phyloP scores from a whole-genome alignment of 2,888 invertebrate genomes.

The Trissolcus brochymenae region DNA sequence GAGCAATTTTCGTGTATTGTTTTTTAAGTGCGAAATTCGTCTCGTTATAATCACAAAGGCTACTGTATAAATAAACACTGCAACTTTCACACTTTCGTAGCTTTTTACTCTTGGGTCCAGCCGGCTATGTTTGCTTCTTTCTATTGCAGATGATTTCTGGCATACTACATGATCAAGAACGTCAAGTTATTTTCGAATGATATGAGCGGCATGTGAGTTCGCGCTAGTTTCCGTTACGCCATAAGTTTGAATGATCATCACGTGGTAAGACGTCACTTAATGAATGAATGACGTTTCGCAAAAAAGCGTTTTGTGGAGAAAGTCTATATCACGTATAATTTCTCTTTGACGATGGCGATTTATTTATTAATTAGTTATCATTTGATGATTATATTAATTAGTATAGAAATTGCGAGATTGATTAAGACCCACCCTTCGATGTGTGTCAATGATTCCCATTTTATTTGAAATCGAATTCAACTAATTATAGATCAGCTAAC shows the following conservation, averaged over 20 bases:
- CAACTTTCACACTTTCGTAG: conserved; percentile 44
- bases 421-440: too few species aligned
- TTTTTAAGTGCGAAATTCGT: too few species aligned
- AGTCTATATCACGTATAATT: conserved; percentile 11
- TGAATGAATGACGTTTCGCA: conserved; percentile 47
- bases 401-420: too few species aligned
- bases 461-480: too few species aligned
- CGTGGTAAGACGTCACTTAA: conserved; percentile 58
- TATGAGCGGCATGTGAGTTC: conserved; percentile 60
- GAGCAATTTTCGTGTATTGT: too few species aligned
- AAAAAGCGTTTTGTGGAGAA: conserved; percentile 17
- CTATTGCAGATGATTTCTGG: conserved; percentile 62
- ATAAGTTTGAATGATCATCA: conserved; percentile 57
- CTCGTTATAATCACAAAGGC: too few species aligned
- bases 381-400: too few species aligned
- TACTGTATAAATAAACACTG: conserved; percentile 23
- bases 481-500: too few species aligned
- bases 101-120: conserved; percentile 9
- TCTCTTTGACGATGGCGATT: not conserved
- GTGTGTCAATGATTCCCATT: too few species aligned
- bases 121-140: conserved; percentile 54
- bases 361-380: conserved; percentile 6
- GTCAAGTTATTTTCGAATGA: conserved; percentile 64
- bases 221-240: conserved; percentile 64
- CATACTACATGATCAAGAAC: conserved; percentile 54